Evolutionary conservation across 2,113 vertebrate species (phyloP).

Genomic region (Merops nubicus): DNA sequence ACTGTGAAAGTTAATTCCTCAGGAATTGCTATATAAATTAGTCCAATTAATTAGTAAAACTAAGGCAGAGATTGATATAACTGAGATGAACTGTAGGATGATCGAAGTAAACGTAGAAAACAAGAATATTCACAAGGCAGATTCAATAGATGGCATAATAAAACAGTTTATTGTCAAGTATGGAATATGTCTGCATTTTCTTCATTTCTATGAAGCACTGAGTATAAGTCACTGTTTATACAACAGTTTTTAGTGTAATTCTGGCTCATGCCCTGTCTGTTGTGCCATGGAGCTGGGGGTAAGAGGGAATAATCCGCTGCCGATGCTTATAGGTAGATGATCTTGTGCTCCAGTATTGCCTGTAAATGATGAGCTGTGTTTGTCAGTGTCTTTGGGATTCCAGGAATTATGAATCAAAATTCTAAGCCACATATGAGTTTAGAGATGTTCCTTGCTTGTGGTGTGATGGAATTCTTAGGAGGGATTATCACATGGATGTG

Average conservation of each 20-base stretch:
- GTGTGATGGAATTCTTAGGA: background rate
- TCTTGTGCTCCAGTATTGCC: background rate
- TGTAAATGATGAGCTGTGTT: background rate
- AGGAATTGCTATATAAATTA: background rate
- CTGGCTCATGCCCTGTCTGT: background rate
- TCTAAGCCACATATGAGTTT: background rate
- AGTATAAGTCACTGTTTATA: background rate
- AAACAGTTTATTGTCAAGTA: background rate
- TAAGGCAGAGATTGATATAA: background rate
- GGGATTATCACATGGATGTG: background rate
- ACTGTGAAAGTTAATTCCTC: background rate
- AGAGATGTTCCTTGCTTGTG: background rate
- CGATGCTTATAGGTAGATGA: background rate
- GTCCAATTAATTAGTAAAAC: background rate
- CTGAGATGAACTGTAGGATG: background rate
- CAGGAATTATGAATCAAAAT: background rate
- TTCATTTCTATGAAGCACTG: background rate
- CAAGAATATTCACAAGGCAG: background rate
- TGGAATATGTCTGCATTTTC: background rate
- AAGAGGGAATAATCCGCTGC: background rate
- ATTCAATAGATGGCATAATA: background rate
- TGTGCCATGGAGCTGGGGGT: background rate
- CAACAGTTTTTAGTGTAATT: background rate
- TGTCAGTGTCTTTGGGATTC: background rate
- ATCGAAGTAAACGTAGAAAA: background rate